phyloP scores from a whole-genome alignment of 1,140 invertebrate species.

The Tetramorium alpestre region DNA sequence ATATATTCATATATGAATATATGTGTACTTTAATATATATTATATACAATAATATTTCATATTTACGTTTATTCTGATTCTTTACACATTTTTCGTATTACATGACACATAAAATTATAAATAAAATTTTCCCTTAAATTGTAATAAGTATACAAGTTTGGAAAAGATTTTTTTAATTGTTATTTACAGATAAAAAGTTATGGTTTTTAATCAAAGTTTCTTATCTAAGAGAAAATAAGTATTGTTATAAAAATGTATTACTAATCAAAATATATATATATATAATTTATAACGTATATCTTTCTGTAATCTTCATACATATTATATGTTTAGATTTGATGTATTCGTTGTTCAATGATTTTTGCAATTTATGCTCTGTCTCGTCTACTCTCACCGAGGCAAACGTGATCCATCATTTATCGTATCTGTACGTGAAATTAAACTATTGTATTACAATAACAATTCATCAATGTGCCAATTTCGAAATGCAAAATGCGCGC shows the following conservation, averaged over 20 bases:
- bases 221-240: too few relatives aligned
- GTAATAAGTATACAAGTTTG: too few relatives aligned
- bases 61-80: too few relatives aligned
- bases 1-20: too few relatives aligned
- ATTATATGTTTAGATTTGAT: neutral
- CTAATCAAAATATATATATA: neutral
- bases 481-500: conserved; percentile 2
- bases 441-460: conserved; percentile 51
- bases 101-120: too few relatives aligned
- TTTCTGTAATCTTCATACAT: neutral
- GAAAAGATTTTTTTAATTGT: too few relatives aligned
- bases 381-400: neutral
- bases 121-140: too few relatives aligned
- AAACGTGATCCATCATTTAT: conserved; percentile 22
- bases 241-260: neutral
- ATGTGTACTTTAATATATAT: too few relatives aligned
- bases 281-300: neutral
- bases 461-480: conserved; percentile 41
- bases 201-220: too few relatives aligned
- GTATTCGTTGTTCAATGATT: conserved; percentile 4
- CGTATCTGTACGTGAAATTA: neutral
- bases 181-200: too few relatives aligned
- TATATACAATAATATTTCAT: too few relatives aligned
- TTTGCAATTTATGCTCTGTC: neutral
- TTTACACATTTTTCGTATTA: too few relatives aligned